Percentiles rank a stretch among this genome's conserved stretches.
Conservation (phyloP, 1,140 invertebrate genomes). For the Protaetia brevitarsis region DNA sequence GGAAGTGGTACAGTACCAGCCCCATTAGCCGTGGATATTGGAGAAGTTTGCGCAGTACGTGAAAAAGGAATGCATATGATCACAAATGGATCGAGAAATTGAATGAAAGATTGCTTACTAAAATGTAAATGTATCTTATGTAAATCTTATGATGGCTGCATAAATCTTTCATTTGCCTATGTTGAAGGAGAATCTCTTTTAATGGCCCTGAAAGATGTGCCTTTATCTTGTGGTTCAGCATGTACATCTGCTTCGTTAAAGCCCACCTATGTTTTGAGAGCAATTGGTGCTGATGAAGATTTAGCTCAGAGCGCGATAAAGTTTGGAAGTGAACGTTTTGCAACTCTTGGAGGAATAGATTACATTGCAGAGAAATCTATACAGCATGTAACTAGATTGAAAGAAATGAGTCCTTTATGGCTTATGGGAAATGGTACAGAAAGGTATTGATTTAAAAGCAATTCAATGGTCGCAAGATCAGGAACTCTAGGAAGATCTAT, state of each 20-base stretch:
- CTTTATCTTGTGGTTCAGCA: constrained; percentile 87
- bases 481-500: too few species aligned
- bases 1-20: too few species aligned
- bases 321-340: constrained; percentile 97
- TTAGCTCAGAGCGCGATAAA: constrained; percentile 99
- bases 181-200: constrained; percentile 93
- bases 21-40: too few species aligned
- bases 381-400: too few species aligned
- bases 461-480: constrained; percentile 99
- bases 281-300: too few species aligned
- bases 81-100: constrained; percentile 77
- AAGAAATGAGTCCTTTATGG: constrained; percentile 98
- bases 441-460: constrained; percentile 94
- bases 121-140: constrained; percentile 92
- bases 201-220: constrained; percentile 95
- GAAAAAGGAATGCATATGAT: constrained; percentile 88
- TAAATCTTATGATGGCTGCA: constrained; percentile 89
- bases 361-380: constrained; percentile 94
- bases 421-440: constrained; percentile 99
- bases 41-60: constrained; percentile 84
- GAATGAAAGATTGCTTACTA: constrained; percentile 76
- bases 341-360: constrained; percentile 92
- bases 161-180: constrained; percentile 98
- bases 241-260: too few species aligned
- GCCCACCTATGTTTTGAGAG: too few species aligned